A percentile compares a stretch with the other conserved stretches of the same genome.
Evolutionary conservation across 92 coral and sea anemone genomes (phyloP).

Genomic region (Phenganax stokvisi): DNA sequence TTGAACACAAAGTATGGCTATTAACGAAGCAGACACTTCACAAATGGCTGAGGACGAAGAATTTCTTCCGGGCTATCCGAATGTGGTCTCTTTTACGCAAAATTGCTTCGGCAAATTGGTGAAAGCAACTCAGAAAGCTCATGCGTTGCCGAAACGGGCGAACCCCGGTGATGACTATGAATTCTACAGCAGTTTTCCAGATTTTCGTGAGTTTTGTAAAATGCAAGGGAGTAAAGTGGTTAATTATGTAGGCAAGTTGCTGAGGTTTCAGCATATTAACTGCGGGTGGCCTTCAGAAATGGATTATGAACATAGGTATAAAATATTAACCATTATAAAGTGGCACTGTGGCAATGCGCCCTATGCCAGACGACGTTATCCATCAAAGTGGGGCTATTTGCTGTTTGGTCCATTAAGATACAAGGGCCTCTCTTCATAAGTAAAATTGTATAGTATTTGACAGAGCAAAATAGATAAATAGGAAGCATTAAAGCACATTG

Average conservation of each 20-base stretch:
- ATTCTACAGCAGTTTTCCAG: slow-evolving; percentile 87
- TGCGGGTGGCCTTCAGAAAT: slow-evolving; percentile 78
- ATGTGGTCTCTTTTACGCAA: slow-evolving; percentile 25
- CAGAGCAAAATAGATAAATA: too few species aligned
- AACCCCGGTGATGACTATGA: slow-evolving; percentile 92
- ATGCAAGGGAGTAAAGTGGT: slow-evolving; percentile 80
- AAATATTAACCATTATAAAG: not conserved
- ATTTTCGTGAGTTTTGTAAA: slow-evolving; percentile 85
- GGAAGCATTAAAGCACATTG: too few species aligned
- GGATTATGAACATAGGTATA: slow-evolving; percentile 28
- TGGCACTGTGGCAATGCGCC: too few species aligned
- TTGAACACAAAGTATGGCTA: slow-evolving; percentile 4
- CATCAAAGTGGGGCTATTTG: too few species aligned
- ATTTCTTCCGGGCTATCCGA: slow-evolving; percentile 28
- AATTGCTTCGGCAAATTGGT: slow-evolving; percentile 56
- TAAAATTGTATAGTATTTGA: too few species aligned
- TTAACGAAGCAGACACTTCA: not conserved
- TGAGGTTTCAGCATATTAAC: slow-evolving; percentile 64
- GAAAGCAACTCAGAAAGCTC: slow-evolving; percentile 65
- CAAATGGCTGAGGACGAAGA: slow-evolving; percentile 8
- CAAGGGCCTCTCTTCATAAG: too few species aligned
- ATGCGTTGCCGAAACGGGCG: slow-evolving; percentile 49
- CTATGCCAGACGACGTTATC: too few species aligned
- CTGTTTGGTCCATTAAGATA: too few species aligned
- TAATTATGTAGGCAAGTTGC: slow-evolving; percentile 57